phyloP scores from a whole-genome alignment of 2,888 invertebrate genomes.

The Sinhomidia bicolor region DNA sequence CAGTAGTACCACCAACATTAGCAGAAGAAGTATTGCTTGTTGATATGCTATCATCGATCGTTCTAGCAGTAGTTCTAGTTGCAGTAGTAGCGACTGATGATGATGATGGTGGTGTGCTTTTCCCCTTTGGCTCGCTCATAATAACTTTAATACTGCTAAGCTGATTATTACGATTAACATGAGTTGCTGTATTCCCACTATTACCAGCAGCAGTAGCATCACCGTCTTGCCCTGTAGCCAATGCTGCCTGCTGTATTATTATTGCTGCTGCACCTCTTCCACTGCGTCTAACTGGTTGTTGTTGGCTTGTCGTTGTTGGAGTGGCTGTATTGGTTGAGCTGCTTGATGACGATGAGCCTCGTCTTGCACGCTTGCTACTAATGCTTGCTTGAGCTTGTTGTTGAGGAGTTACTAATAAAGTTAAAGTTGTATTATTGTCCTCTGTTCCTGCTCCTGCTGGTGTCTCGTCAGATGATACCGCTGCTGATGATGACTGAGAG shows the following conservation, averaged over 20 bases:
- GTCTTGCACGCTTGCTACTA: conserved; percentile 41
- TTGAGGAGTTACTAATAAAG: neutral
- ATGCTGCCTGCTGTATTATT: neutral
- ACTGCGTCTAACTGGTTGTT: conserved; percentile 47
- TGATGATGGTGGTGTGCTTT: neutral
- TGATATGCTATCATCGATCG: conserved; percentile 22
- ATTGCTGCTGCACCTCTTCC: conserved; percentile 37
- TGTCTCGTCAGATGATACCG: neutral
- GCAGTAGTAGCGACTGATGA: neutral
- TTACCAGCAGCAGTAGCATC: neutral
- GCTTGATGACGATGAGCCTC: conserved; percentile 58
- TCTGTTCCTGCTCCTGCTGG: conserved; percentile 30
- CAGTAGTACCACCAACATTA: conserved; percentile 27
- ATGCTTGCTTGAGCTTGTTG: neutral
- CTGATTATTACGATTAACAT: conserved; percentile 49
- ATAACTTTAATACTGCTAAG: neutral
- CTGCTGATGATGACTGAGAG: conserved; percentile 4
- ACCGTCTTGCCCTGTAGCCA: neutral
- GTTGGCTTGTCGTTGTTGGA: neutral
- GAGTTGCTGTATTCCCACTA: conserved; percentile 7
- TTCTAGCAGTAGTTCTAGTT: neutral
- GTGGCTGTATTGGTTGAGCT: conserved; percentile 21
- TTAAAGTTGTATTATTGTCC: conserved; percentile 38
- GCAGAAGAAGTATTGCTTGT: conserved; percentile 27
- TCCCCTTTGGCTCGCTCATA: neutral